Conservation (phyloP, 2,113 vertebrate species). For the Haemorhous mexicanus region DNA sequence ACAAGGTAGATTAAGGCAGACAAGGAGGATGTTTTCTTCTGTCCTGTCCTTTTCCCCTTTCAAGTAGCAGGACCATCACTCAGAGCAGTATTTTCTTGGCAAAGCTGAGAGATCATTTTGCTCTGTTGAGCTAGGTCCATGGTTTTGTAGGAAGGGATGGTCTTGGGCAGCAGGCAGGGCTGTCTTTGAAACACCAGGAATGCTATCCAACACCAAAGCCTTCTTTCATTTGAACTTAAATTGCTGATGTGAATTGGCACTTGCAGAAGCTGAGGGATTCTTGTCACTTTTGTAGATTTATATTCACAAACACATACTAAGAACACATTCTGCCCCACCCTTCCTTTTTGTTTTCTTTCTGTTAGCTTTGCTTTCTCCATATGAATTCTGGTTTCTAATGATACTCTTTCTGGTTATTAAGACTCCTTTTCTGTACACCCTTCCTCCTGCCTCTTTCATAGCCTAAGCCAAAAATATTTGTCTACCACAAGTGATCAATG, state of each 20-base stretch:
- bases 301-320: background rate
- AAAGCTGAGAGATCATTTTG: background rate
- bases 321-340: background rate
- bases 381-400: background rate
- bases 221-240: background rate
- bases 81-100: background rate
- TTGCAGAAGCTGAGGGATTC: background rate
- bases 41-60: background rate
- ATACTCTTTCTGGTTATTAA: background rate
- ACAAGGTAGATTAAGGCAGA: background rate
- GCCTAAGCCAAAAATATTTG: constrained; percentile 14
- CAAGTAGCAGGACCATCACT: background rate
- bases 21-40: background rate
- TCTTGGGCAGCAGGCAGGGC: background rate
- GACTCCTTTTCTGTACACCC: background rate
- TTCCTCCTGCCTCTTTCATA: background rate
- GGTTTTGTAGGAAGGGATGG: background rate
- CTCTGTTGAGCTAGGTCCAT: background rate
- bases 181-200: background rate
- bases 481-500: constrained; percentile 36
- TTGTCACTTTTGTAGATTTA: background rate
- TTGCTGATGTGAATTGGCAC: background rate
- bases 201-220: background rate
- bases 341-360: background rate
- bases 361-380: background rate